Evolutionary conservation across 30 jellyfish, hydroid and myxozoan species (phyloP), one percentile per base, ranked within the genome.

Genomic region (Aurelia coerulea): DNA sequence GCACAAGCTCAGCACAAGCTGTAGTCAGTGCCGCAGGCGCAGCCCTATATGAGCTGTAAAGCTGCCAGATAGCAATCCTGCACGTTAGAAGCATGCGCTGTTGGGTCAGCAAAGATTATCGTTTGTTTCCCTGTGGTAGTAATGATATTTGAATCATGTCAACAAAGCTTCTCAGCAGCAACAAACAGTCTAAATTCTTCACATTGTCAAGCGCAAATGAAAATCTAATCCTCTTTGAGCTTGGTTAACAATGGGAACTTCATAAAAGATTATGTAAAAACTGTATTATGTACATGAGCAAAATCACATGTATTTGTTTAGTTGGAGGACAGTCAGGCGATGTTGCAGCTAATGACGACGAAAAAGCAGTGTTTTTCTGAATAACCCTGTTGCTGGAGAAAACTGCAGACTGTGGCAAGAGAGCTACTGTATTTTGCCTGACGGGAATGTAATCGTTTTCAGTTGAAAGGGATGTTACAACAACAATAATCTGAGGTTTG

Each of bases 261-360:
- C 56, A 46, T 46, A 9, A 46, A 46, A 46, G 56, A 46, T 46
- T 46, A 5, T 33, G 78, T 62, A 64, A 60, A 59, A 77, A 60
- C 78, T 77, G 74, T 60, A 11, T 77, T 77, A 62, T 77, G 41
- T 6, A 19, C 34, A 23, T 23, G 51, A 46, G 33, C 34, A 71
- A 75, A 19, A 75, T 75, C 60, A 23, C 74, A 4, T 51, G 65
- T 75, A 75, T 75, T 75, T 53, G 85, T 53, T 46, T 53, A 13
- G 64, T 46, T 46, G 15, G 56, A 46, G 14, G 11, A 46, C 56
- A 46, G 56, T 46, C 56, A 46, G 56, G 56, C 56, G 13, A 46
- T 46, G 56, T 46, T 46, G 29, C 51, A 18, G 23, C 71, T 2
- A 15, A 18, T 73, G 41, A 37, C 67, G 33, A 46, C 41, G 37